Conservation (phyloP, 2,113 vertebrate genomes). For the Tragelaphus strepsiceros region DNA sequence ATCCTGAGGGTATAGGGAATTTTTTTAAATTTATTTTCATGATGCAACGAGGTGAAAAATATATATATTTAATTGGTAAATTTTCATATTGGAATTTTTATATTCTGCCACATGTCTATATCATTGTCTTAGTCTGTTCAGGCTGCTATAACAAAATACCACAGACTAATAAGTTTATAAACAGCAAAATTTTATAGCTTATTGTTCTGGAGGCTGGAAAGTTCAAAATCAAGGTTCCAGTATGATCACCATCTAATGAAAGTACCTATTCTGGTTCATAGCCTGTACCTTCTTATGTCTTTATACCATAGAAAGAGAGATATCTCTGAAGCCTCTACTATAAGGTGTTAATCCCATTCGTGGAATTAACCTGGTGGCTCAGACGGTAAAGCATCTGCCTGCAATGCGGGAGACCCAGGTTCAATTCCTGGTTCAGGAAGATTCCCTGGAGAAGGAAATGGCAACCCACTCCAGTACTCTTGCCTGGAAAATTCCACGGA, state of each 20-base stretch:
- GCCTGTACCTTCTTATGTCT: neutral
- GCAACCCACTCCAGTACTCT: neutral
- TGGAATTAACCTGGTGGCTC: neutral
- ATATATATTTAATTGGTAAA: neutral
- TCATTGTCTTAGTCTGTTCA: neutral
- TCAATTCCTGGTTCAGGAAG: neutral
- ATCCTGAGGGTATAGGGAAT: neutral
- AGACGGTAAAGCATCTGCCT: neutral
- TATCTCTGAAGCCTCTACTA: neutral
- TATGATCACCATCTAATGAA: neutral
- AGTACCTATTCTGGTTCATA: neutral
- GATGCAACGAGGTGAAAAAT: neutral
- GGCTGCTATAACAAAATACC: neutral
- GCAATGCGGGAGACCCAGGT: neutral
- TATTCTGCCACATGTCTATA: neutral
- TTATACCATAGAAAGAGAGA: neutral
- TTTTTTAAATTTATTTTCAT: neutral
- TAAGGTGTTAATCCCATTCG: neutral
- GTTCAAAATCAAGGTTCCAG: neutral
- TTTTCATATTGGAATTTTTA: neutral
- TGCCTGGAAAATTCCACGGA: neutral
- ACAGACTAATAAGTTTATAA: neutral
- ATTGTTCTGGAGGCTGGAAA: neutral
- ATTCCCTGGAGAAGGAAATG: neutral
- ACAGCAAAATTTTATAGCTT: neutral